Percentiles rank a stretch among this genome's conserved stretches.
Evolutionary conservation across 1,140 invertebrate species (phyloP).

Genomic region (Amphibalanus amphitrite): DNA sequence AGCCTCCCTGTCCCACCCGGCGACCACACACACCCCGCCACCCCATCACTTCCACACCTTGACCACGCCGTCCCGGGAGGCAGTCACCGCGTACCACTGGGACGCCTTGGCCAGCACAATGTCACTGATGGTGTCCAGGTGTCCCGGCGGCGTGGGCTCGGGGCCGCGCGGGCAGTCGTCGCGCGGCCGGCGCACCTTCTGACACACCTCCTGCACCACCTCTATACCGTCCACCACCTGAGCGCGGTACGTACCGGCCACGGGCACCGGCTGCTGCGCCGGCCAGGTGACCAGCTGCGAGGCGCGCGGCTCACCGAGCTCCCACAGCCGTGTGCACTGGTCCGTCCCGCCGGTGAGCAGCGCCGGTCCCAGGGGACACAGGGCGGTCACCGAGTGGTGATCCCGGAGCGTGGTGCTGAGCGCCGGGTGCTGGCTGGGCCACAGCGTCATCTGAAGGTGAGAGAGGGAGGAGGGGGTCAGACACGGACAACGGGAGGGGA

Average conservation of each 20-base stretch:
- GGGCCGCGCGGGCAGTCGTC: constrained; percentile 18
- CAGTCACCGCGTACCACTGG: constrained; percentile 55
- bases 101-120: constrained; percentile 55
- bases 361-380: constrained; percentile 19
- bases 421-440: background rate
- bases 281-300: constrained; percentile 47
- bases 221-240: constrained; percentile 59
- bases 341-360: constrained; percentile 72
- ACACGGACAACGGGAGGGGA: no score
- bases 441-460: background rate
- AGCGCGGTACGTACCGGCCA: constrained; percentile 33
- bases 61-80: constrained; percentile 70
- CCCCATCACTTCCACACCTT: constrained; percentile 82
- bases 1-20: no score
- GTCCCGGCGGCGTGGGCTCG: constrained; percentile 44
- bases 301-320: constrained; percentile 55
- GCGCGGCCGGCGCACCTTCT: constrained; percentile 23
- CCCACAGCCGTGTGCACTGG: constrained; percentile 77
- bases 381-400: background rate
- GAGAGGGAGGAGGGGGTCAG: no score
- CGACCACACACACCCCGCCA: no score
- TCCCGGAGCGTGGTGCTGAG: constrained; percentile 5
- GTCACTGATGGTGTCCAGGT: constrained; percentile 67
- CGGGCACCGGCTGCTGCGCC: constrained; percentile 3
- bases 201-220: constrained; percentile 51